Conservation (phyloP, 53 echinoderm and acorn worm species). For the Zoroaster sp. region DNA sequence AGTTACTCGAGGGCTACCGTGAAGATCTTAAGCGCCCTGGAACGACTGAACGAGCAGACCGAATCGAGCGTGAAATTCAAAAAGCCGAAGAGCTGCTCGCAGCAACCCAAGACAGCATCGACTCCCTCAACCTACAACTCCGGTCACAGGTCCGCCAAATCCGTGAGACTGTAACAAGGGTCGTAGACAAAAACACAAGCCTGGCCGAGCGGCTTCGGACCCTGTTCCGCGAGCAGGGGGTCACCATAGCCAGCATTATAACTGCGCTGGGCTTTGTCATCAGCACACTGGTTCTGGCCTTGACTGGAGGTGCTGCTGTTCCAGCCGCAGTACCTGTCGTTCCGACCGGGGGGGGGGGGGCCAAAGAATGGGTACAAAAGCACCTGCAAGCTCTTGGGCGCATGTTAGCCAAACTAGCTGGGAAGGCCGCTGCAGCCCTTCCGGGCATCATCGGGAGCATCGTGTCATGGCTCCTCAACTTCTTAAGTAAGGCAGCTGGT, state of each 20-base stretch:
- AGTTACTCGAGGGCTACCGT: not conserved
- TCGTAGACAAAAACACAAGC: not conserved
- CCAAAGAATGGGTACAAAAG: not conserved
- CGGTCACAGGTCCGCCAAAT: slow-evolving; percentile 25
- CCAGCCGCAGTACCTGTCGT: not conserved
- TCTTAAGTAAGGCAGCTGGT: not conserved
- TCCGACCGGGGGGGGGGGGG: not conserved
- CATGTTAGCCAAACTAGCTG: not conserved
- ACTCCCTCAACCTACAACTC: not conserved
- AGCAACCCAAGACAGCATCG: not conserved
- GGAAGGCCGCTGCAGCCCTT: slow-evolving; percentile 10
- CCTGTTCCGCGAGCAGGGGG: slow-evolving; percentile 25
- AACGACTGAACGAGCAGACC: slow-evolving; percentile 15
- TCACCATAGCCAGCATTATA: slow-evolving; percentile 24
- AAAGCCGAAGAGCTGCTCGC: not conserved
- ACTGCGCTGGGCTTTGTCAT: not conserved
- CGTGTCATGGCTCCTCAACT: not conserved
- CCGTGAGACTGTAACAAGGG: not conserved
- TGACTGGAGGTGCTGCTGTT: not conserved
- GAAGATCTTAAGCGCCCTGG: slow-evolving; percentile 9
- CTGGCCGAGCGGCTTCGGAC: slow-evolving; percentile 30
- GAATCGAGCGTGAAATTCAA: slow-evolving; percentile 2
- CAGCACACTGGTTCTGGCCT: slow-evolving; percentile 2
- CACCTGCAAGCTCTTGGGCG: slow-evolving; percentile 8
- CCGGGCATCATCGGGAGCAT: not conserved